These are phyloP conservation scores for Stenotaenia linearis DNA, from an alignment of 2,888 invertebrate genomes.

Conservation along the genomic window DNA sequence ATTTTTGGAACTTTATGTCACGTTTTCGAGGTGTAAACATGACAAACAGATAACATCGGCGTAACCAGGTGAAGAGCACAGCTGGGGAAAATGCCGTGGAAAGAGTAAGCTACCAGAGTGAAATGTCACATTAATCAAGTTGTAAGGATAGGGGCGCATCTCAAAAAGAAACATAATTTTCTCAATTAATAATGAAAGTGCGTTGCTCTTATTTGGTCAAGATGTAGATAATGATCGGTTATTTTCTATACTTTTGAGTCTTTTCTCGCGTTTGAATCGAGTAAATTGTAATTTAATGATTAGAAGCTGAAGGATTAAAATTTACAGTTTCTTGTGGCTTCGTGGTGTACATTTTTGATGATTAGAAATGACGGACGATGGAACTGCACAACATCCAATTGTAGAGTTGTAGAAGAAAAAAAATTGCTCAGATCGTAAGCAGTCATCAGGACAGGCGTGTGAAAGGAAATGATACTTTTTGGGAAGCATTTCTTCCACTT, in stretches of 20 bases:
- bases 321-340: not conserved
- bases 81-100: not conserved
- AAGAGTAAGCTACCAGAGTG: not conserved
- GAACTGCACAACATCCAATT: not conserved
- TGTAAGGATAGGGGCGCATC: not conserved
- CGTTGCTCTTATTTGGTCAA: no score
- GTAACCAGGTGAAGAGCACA: conserved; percentile 8
- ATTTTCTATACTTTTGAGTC: not conserved
- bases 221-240: no score
- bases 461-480: not conserved
- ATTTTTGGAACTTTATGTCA: not conserved
- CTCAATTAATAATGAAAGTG: no score
- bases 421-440: not conserved
- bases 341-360: not conserved
- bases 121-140: conserved; percentile 11
- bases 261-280: no score
- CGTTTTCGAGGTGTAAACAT: not conserved
- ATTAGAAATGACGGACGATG: not conserved
- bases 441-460: not conserved
- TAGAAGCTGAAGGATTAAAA: not conserved
- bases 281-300: not conserved
- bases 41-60: not conserved
- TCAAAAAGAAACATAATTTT: no score
- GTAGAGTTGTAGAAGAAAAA: not conserved
- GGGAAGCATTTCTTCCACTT: not conserved